phyloP scores from a whole-genome alignment of 37 sponge, comb jelly and placozoan species.

The Eunapius fragilis region DNA sequence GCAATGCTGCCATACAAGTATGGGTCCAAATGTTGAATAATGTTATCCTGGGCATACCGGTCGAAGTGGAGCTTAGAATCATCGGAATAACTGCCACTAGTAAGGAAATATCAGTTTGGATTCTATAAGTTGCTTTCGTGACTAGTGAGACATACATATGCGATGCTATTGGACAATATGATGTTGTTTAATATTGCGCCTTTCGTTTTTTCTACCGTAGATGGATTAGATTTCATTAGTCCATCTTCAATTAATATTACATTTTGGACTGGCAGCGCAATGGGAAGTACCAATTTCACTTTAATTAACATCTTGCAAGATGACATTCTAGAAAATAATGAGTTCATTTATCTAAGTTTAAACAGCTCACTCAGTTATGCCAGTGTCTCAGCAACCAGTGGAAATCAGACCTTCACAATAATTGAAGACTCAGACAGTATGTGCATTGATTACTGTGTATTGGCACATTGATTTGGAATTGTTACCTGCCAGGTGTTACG shows the following conservation, averaged over 20 bases:
- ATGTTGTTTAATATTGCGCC: no score
- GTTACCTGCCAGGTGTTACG: not conserved
- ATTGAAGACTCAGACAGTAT: not conserved
- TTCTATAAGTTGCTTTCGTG: no score
- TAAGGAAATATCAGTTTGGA: not conserved
- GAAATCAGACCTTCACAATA: not conserved
- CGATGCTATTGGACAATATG: no score
- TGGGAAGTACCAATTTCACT: not conserved
- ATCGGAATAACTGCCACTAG: not conserved
- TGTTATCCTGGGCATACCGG: not conserved
- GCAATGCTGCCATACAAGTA: not conserved
- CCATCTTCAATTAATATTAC: not conserved
- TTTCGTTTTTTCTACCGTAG: not conserved
- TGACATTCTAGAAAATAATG: not conserved
- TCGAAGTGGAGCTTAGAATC: not conserved
- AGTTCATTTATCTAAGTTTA: not conserved
- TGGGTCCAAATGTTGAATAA: not conserved
- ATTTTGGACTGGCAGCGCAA: not conserved
- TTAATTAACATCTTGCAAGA: not conserved
- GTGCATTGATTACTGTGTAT: not conserved
- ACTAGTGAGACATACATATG: not conserved
- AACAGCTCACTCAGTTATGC: not conserved
- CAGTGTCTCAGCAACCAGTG: not conserved
- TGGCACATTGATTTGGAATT: not conserved
- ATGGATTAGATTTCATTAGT: not conserved